Percentiles rank a stretch among this genome's conserved stretches.
phyloP scores from a whole-genome alignment of 1,140 invertebrate species.

The Cephus cinctus region DNA sequence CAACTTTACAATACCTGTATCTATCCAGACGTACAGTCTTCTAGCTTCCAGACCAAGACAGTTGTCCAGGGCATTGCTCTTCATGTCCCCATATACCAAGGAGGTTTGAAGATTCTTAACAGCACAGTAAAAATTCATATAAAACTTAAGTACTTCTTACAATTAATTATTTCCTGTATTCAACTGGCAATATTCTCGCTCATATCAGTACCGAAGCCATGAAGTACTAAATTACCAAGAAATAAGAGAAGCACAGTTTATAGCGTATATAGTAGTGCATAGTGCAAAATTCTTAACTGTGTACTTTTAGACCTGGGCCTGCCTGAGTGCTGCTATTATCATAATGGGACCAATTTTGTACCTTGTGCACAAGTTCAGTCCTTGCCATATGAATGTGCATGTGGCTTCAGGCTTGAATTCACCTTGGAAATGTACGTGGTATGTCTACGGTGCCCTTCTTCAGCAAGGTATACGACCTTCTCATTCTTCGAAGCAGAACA shows the following conservation, averaged over 20 bases:
- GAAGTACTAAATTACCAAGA: too few species aligned
- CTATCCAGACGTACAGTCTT: conserved; percentile 76
- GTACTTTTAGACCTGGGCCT: conserved; percentile 75
- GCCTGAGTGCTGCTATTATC: conserved; percentile 68
- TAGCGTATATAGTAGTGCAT: not conserved
- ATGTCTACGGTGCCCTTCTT: conserved; percentile 84
- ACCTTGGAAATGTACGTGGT: conserved; percentile 77
- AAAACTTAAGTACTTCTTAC: too few species aligned
- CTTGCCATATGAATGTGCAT: conserved; percentile 55
- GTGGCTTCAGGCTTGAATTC: conserved; percentile 32
- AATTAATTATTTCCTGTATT: too few species aligned
- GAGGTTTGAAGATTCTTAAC: too few species aligned
- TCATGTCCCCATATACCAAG: conserved; percentile 79
- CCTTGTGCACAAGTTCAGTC: conserved; percentile 70
- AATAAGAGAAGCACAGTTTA: too few species aligned
- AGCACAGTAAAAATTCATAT: too few species aligned
- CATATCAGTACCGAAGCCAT: too few species aligned
- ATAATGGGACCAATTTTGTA: conserved; percentile 80
- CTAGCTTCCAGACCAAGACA: conserved; percentile 73
- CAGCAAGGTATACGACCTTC: conserved; percentile 73
- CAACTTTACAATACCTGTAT: conserved; percentile 79
- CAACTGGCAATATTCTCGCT: too few species aligned
- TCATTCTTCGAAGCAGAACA: conserved; percentile 7
- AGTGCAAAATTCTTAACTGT: not conserved
- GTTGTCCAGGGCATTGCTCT: conserved; percentile 76